Evolutionary conservation across 2,113 vertebrate species (phyloP), one percentile per base, ranked within the genome.

Genomic region (Pandion haliaetus): DNA sequence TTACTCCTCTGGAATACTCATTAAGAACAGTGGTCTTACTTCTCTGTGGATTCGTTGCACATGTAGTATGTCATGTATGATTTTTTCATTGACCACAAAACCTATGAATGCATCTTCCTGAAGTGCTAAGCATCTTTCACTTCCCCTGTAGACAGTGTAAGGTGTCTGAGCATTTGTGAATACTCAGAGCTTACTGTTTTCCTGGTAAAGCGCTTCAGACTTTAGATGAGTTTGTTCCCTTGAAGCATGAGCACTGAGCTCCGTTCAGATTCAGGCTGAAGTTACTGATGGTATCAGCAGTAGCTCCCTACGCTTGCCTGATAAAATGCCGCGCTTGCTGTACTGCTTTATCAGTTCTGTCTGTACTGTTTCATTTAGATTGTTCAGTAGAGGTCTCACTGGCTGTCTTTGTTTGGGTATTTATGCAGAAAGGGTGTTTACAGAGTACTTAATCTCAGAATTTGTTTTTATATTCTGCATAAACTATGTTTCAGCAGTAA

Each of bases 231-330:
- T 4, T 26, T 45, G 38, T 50, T 74, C n/a, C 21, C 29, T 36
- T 74, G 83, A 14, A 80, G 59, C 1, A 0, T 2, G 23, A 72
- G 79, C 2, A 0, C 50, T 70, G 63, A 86, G 63, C 74, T 91
- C 61, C 0, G 2, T 34, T 93, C 44, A 3, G 8, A 14, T 42
- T 38, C 38, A 17, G 72, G 42, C 59, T 93, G 81, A 63, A 89
- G 77, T 63, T 93, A 62, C 70, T 69, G 66, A 61, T 82, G 61
- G 15, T 87, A n/a, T 79, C 70, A 69, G 69, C 67, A n/a, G 29
- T 32, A 86, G 58, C 11, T 90, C 73, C 34, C 50, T 67, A 59
- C 14, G 4, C 94, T 73, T 82, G 66, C 74, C 70, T 69, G 34
- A 14, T 85, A 47, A 76, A 95, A 73, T 40, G 73, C 29, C 32